A percentile compares a stretch with the other conserved stretches of the same genome.
Conservation (phyloP, 2,888 invertebrate species). For the Clusia tigrina region DNA sequence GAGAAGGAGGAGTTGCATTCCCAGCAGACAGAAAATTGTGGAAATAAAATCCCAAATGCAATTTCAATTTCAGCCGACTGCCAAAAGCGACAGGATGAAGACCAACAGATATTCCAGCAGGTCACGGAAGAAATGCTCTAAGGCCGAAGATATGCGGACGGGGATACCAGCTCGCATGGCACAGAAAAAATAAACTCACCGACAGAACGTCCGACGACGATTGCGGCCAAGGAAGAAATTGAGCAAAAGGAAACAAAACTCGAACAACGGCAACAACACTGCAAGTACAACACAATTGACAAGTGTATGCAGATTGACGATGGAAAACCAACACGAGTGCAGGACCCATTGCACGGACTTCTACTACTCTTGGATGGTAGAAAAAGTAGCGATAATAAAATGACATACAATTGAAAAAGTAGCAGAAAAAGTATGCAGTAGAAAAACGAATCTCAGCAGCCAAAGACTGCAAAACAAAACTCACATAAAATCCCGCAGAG, state of each 20-base stretch:
- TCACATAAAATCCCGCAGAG: not conserved
- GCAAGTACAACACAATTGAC: not conserved
- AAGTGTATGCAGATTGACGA: constrained; percentile 7
- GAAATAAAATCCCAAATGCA: not conserved
- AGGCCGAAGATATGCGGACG: not conserved
- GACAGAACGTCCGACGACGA: not conserved
- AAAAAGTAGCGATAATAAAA: not conserved
- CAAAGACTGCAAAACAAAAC: not conserved
- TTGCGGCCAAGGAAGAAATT: not conserved
- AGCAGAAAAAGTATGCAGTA: constrained; percentile 3
- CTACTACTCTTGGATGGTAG: too few species aligned
- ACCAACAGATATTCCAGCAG: constrained; percentile 3
- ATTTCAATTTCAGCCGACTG: not conserved
- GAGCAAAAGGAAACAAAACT: constrained; percentile 2
- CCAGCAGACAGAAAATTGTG: not conserved
- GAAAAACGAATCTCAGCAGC: constrained; percentile 16
- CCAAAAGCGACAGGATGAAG: not conserved
- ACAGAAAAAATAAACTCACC: not conserved
- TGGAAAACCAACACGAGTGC: not conserved
- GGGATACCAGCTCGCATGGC: not conserved
- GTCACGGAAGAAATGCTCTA: not conserved
- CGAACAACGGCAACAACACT: not conserved
- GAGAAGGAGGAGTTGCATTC: not conserved
- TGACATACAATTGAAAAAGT: constrained; percentile 1
- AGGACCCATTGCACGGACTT: too few species aligned